These are phyloP conservation scores for Oncorhynchus kisutch DNA, from an alignment of 2,113 vertebrate genomes.

Conservation along the genomic window DNA sequence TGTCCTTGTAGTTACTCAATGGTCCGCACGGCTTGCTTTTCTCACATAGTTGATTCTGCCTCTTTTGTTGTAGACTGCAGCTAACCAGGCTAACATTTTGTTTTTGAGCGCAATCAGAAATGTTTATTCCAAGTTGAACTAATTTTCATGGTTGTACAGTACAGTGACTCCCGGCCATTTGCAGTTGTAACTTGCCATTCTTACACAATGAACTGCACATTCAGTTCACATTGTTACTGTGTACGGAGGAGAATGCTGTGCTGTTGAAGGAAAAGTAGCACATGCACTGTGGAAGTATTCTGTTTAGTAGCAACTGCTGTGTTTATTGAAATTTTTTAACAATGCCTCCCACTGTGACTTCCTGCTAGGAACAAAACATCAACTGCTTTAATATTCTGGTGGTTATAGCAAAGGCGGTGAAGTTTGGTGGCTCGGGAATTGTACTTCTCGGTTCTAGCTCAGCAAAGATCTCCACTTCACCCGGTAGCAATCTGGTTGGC, in stretches of 20 bases:
- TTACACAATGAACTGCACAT: no score
- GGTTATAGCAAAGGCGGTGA: neutral
- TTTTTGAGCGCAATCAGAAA: no score
- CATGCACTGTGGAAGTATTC: neutral
- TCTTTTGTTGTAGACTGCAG: no score
- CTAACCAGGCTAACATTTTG: no score
- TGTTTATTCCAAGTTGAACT: no score
- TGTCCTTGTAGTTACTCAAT: no score
- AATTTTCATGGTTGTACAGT: no score
- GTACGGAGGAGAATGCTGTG: neutral
- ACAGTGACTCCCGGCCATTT: no score
- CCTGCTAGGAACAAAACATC: neutral
- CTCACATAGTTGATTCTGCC: no score
- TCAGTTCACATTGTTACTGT: no score
- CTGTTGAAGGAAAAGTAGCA: neutral
- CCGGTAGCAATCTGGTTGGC: constrained; percentile 9
- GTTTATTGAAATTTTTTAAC: constrained; percentile 33
- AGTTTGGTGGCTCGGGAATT: neutral
- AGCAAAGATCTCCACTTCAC: constrained; percentile 5
- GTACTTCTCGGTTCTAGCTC: neutral
- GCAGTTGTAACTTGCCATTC: no score
- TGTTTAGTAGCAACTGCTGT: constrained; percentile 8
- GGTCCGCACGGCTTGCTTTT: no score
- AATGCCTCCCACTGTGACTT: constrained; percentile 10
- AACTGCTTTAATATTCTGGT: constrained; percentile 35